Percentiles rank a stretch among this genome's conserved stretches.
phyloP scores from a whole-genome alignment of 64 coral and sea anemone genomes.

The Hydrozoanthus tunicans region DNA sequence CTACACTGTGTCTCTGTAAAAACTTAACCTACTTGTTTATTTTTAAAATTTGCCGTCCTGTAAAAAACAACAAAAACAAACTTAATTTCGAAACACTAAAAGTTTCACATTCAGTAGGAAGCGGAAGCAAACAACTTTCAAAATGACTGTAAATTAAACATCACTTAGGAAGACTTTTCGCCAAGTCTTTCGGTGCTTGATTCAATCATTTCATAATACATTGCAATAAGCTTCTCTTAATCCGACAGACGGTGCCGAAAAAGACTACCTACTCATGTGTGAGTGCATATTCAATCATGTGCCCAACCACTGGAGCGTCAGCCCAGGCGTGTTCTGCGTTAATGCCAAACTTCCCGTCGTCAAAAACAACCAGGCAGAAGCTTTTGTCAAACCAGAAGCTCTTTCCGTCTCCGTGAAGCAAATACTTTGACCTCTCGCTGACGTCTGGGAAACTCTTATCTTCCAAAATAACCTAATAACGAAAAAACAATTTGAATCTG shows the following conservation, averaged over 20 bases:
- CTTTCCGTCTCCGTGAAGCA: slow-evolving; percentile 91
- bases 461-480: slow-evolving; percentile 75
- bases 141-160: too few species aligned
- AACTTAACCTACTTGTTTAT: too few species aligned
- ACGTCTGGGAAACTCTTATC: slow-evolving; percentile 74
- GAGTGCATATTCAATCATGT: slow-evolving; percentile 90
- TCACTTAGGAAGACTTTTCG: too few species aligned
- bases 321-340: slow-evolving; percentile 95
- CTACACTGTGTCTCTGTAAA: too few species aligned
- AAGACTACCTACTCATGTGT: slow-evolving; percentile 83
- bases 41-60: too few species aligned
- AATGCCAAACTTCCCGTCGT: slow-evolving; percentile 90
- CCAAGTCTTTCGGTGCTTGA: background rate
- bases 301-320: slow-evolving; percentile 94
- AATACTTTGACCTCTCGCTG: slow-evolving; percentile 82
- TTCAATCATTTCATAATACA: background rate
- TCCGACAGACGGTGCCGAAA: too few species aligned
- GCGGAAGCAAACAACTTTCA: too few species aligned
- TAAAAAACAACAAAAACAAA: too few species aligned
- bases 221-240: too few species aligned
- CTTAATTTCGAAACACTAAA: too few species aligned
- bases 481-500: background rate
- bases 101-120: too few species aligned
- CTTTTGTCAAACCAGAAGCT: slow-evolving; percentile 99
- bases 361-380: slow-evolving; percentile 88